phyloP scores from a whole-genome alignment of 2,797 vertebrate species.

The Trematomus bernacchii region DNA sequence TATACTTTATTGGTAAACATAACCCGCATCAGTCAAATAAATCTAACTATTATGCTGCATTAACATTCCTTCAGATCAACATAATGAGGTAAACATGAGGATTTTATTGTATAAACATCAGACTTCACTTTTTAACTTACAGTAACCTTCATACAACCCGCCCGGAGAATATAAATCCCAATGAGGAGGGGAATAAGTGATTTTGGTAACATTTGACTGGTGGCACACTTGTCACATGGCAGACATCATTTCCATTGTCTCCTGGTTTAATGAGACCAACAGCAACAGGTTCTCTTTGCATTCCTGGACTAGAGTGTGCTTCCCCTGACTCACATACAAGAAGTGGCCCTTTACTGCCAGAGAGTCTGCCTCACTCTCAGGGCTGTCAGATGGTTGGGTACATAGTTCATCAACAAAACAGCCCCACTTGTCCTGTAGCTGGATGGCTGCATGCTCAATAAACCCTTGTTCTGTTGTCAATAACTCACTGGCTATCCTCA shows the following conservation, averaged over 20 bases:
- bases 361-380: neutral
- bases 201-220: conserved; percentile 13
- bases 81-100: conserved; percentile 47
- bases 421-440: conserved; percentile 8
- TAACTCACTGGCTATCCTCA: conserved; percentile 87
- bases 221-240: conserved; percentile 49
- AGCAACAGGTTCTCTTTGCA: conserved; percentile 89
- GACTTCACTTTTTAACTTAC: conserved; percentile 3
- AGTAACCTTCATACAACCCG: neutral
- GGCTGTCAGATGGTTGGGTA: neutral
- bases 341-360: neutral
- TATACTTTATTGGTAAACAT: conserved; percentile 27
- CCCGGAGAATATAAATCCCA: neutral
- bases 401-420: conserved; percentile 24
- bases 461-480: conserved; percentile 50
- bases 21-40: conserved; percentile 31
- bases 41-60: conserved; percentile 15
- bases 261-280: conserved; percentile 89
- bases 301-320: conserved; percentile 76
- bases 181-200: neutral
- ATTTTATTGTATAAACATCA: conserved; percentile 14
- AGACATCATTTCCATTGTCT: conserved; percentile 78
- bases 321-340: neutral
- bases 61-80: conserved; percentile 36
- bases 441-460: neutral